Evolutionary conservation across 37 sponge, comb jelly and placozoan genomes (phyloP), one percentile per base, ranked within the genome.

Genomic region (Beroe ovata): DNA sequence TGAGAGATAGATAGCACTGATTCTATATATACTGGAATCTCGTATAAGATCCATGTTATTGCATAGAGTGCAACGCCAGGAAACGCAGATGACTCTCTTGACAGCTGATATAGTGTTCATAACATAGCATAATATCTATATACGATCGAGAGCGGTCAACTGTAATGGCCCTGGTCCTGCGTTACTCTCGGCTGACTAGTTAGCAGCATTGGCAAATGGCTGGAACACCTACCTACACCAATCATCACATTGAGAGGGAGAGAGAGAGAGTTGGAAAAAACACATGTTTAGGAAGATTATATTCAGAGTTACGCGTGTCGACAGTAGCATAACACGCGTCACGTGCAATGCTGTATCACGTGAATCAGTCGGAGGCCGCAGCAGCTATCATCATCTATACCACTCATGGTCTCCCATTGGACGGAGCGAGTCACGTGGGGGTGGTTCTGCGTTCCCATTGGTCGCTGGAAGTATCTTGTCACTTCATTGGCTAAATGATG

Each of bases 321-420:
- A 66, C 69, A 66, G 69, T 29, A 30, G 30, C 54, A n/a, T n/a
- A n/a, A n/a, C 11, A 47, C 11, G 54, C 6, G 54, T 47, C 54
- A 47, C 54, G 54, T 47, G 54, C 6, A 6, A 6, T 11, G 54
- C 54, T 47, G 11, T 47, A 18, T 32, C 69, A 66, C 69, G 69
- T 66, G 69, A 8, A 16, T 18, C 29, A 11, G 32, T 66, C 69
- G 18, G 1, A 66, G 69, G 69, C 69, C 69, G 69, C 69, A n/a
- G n/a, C n/a, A n/a, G n/a, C 69, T 66, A 66, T 66, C 69, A 66
- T 66, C 69, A 66, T 66, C 69, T 66, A 66, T 29, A 26, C 69
- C 69, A 47, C 69, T 29, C 36, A 18, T 18, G 16, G 36, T 2
- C 36, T 30, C 35, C 30, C 69, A 66, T 66, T 66, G 69, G 69